phyloP scores from a whole-genome alignment of 2,888 invertebrate species.

The Acleris laterana region DNA sequence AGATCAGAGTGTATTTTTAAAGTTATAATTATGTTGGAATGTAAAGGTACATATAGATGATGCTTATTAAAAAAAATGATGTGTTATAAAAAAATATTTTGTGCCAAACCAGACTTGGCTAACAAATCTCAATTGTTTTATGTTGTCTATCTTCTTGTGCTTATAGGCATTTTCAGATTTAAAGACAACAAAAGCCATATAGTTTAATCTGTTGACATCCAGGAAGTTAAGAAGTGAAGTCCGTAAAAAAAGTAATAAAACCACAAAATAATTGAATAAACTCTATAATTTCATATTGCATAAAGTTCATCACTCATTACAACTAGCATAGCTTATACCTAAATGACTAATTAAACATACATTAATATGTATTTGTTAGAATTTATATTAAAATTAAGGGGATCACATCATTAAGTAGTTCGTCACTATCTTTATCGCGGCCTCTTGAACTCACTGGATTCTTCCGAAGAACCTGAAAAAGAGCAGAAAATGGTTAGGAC shows the following conservation, averaged over 20 bases:
- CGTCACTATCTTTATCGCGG: conserved; percentile 66
- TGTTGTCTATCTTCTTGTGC: too few relatives aligned
- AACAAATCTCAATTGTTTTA: too few relatives aligned
- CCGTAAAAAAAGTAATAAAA: conserved; percentile 52
- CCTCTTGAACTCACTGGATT: conserved; percentile 76
- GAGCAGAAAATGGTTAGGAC: too few relatives aligned
- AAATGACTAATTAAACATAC: conserved; percentile 73
- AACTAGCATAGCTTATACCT: conserved; percentile 60
- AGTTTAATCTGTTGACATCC: too few relatives aligned
- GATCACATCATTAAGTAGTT: conserved; percentile 77
- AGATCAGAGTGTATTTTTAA: too few relatives aligned
- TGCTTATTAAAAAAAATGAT: too few relatives aligned
- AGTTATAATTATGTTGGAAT: too few relatives aligned
- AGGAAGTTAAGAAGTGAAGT: neutral
- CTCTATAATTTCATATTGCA: conserved; percentile 40
- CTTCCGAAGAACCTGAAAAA: conserved; percentile 72
- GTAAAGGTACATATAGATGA: too few relatives aligned
- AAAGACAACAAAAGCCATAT: too few relatives aligned
- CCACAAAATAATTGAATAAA: conserved; percentile 52
- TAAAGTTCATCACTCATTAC: conserved; percentile 32
- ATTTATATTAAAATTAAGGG: conserved; percentile 59
- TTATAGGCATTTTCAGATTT: too few relatives aligned
- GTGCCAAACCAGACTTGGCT: too few relatives aligned
- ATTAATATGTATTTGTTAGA: conserved; percentile 57
- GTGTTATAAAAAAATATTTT: too few relatives aligned